A percentile compares a stretch with the other conserved stretches of the same genome.
Conservation (phyloP, 1,140 invertebrate species). For the Drosophila nebulosa region DNA sequence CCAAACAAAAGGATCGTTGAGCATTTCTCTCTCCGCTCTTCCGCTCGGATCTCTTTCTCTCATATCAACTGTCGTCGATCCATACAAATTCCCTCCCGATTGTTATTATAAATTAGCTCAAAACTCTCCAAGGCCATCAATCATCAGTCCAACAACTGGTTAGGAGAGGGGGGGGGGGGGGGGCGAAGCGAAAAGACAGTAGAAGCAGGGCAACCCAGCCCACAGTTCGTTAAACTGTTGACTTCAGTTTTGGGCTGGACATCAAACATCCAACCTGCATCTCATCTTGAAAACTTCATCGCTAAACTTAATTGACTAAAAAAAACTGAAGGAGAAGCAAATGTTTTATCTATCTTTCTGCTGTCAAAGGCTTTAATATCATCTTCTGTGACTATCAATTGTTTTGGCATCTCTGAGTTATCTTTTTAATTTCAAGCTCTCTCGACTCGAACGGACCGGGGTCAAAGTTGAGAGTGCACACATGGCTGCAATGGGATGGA, state of each 20-base stretch:
- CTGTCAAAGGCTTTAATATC: conserved; percentile 73
- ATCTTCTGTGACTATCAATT: conserved; percentile 75
- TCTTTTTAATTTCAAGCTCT: conserved; percentile 73
- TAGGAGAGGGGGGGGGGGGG: neutral
- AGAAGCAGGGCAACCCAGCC: no score
- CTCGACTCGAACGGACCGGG: conserved; percentile 65
- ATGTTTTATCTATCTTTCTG: conserved; percentile 54
- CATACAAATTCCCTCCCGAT: conserved; percentile 66
- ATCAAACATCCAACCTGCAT: conserved; percentile 31
- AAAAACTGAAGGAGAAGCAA: conserved; percentile 12
- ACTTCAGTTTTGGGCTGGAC: conserved; percentile 18
- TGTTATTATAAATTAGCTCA: conserved; percentile 77
- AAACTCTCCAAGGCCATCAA: conserved; percentile 64
- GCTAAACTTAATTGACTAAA: conserved; percentile 67
- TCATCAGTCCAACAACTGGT: conserved; percentile 36
- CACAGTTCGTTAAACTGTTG: conserved; percentile 64
- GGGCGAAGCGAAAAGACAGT: conserved; percentile 11
- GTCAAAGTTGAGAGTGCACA: conserved; percentile 66
- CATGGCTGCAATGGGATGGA: conserved; percentile 32
- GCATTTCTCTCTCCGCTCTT: conserved; percentile 45
- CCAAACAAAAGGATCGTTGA: conserved; percentile 66
- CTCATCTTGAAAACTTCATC: conserved; percentile 26
- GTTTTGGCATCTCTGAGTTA: conserved; percentile 77
- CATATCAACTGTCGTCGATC: conserved; percentile 63
- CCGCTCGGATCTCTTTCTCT: conserved; percentile 41